A percentile compares a stretch with the other conserved stretches of the same genome.
Evolutionary conservation across 2,888 invertebrate species (phyloP).

Genomic region (Eledona agricola): DNA sequence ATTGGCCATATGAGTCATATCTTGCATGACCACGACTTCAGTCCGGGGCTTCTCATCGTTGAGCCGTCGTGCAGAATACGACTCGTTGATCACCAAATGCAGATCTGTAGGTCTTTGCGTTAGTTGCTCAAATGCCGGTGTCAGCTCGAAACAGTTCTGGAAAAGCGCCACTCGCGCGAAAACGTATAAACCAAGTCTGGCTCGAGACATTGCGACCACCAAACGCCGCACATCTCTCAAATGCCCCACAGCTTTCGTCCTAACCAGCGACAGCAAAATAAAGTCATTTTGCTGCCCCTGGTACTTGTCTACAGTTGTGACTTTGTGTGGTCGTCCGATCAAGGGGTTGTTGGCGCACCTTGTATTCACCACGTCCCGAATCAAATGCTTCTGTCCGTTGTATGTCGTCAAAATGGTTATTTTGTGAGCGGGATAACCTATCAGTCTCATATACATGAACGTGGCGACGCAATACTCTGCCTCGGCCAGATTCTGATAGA

Average conservation of each 20-base stretch:
- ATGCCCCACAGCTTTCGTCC: constrained; percentile 98
- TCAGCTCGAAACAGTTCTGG: constrained; percentile 95
- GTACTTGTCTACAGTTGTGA: constrained; percentile 98
- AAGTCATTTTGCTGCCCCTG: constrained; percentile 99
- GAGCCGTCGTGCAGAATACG: constrained; percentile 75
- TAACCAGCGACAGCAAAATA: constrained; percentile 93
- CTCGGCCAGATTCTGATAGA: constrained; percentile 94
- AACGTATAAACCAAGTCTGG: constrained; percentile 94
- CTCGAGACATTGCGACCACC: constrained; percentile 98
- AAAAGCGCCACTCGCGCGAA: constrained; percentile 94
- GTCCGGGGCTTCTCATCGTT: constrained; percentile 60
- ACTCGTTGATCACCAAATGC: constrained; percentile 81
- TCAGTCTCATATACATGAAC: constrained; percentile 97
- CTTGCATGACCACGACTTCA: constrained; percentile 72
- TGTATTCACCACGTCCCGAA: constrained; percentile 93
- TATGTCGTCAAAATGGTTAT: constrained; percentile 98
- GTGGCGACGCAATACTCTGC: constrained; percentile 96
- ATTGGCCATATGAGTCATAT: constrained; percentile 95
- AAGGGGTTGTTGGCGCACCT: constrained; percentile 94
- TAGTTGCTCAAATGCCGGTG: constrained; percentile 92
- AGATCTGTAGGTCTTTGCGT: constrained; percentile 83
- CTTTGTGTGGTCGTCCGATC: constrained; percentile 92
- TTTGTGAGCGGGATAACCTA: constrained; percentile 96
- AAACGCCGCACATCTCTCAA: constrained; percentile 94
- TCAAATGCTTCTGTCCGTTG: constrained; percentile 98